Percentiles rank a stretch among this genome's conserved stretches.
phyloP scores from a whole-genome alignment of 2,888 invertebrate species.

The Drosophila pseudotakahashii region DNA sequence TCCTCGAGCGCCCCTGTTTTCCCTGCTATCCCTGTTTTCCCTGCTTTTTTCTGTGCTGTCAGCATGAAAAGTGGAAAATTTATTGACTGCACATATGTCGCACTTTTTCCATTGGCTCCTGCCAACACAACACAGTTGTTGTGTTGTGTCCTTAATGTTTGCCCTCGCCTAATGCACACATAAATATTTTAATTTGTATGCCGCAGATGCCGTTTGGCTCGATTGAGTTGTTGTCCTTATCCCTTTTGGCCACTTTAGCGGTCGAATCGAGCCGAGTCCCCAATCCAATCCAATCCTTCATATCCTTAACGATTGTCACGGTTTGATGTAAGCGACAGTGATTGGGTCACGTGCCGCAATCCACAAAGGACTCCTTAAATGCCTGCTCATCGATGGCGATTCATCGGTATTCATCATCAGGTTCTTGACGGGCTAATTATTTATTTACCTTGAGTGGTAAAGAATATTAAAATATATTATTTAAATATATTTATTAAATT shows the following conservation, averaged over 20 bases:
- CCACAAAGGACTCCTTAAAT: not conserved
- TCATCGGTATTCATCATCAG: constrained; percentile 27
- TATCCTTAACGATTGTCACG: constrained; percentile 55
- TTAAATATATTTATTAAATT: too few relatives aligned
- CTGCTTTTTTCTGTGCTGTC: constrained; percentile 63
- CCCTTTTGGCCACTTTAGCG: constrained; percentile 54
- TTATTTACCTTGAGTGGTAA: not conserved
- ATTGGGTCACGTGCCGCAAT: constrained; percentile 66
- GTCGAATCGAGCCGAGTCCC: constrained; percentile 28
- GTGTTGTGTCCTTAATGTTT: constrained; percentile 35
- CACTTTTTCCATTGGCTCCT: constrained; percentile 55
- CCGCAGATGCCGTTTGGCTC: constrained; percentile 63
- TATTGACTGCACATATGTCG: constrained; percentile 80
- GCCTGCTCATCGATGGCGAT: constrained; percentile 1
- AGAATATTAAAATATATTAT: not conserved
- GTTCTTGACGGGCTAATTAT: not conserved
- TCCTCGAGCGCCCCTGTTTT: constrained; percentile 33
- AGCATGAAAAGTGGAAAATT: constrained; percentile 81
- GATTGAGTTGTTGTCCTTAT: constrained; percentile 64
- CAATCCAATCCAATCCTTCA: constrained; percentile 20
- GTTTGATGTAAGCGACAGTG: constrained; percentile 62
- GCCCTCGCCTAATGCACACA: constrained; percentile 44
- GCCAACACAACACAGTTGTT: constrained; percentile 1
- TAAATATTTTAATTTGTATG: constrained; percentile 72
- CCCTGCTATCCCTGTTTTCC: constrained; percentile 8